Evolutionary conservation across 1,140 invertebrate species (phyloP).

Genomic region (Drosophila simulans): DNA sequence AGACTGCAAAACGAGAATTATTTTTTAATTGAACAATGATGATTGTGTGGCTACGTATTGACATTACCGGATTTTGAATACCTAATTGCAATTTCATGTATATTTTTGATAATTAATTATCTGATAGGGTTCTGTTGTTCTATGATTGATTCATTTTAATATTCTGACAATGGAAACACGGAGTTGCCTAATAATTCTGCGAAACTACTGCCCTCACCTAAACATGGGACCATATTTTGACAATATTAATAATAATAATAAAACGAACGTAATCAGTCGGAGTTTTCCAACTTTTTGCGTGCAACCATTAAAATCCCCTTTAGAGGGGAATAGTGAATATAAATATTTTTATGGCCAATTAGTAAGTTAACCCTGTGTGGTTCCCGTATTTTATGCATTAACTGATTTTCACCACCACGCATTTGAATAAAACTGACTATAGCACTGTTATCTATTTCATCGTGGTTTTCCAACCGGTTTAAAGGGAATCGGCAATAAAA

Average conservation of each 20-base stretch:
- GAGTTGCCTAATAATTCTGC: background rate
- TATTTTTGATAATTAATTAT: constrained; percentile 30
- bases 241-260: background rate
- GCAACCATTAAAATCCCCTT: background rate
- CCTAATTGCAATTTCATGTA: constrained; percentile 33
- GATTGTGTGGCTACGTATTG: constrained; percentile 15
- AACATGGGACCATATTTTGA: no score
- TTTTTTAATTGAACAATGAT: constrained; percentile 2
- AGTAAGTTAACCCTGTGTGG: no score
- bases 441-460: background rate
- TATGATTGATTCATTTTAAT: constrained; percentile 29
- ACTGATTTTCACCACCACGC: no score
- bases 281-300: background rate
- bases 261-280: no score
- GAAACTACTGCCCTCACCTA: no score
- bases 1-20: constrained; percentile 85
- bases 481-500: constrained; percentile 9
- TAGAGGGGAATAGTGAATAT: background rate
- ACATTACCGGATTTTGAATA: background rate
- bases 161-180: constrained; percentile 7
- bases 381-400: background rate
- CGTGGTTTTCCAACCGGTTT: constrained; percentile 28
- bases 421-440: background rate
- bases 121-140: background rate
- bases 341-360: no score